These are phyloP conservation scores for Phortica variegata DNA, from an alignment of 1,140 invertebrate species.

Conservation along the genomic window DNA sequence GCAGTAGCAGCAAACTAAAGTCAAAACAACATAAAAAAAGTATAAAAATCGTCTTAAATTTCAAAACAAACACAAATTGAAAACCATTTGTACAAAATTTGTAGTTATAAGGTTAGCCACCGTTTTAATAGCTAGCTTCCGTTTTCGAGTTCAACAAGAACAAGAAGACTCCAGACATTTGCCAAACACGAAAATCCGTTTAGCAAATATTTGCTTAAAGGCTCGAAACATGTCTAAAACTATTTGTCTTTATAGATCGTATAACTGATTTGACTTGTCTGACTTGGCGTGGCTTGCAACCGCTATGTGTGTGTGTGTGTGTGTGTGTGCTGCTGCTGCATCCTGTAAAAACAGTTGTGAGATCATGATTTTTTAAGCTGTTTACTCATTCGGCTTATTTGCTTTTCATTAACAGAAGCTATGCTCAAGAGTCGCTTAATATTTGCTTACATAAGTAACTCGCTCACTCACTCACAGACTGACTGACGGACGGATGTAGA, in stretches of 20 bases:
- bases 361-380: constrained; percentile 54
- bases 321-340: neutral
- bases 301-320: constrained; percentile 7
- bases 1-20: neutral
- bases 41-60: constrained; percentile 27
- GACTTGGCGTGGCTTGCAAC: constrained; percentile 7
- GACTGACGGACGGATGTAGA: neutral
- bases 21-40: constrained; percentile 17
- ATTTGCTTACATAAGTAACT: too few relatives aligned
- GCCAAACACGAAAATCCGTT: constrained; percentile 33
- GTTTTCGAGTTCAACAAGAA: constrained; percentile 10
- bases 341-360: constrained; percentile 23
- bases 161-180: neutral
- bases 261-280: too few relatives aligned
- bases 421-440: too few relatives aligned
- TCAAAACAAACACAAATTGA: constrained; percentile 31
- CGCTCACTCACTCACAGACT: constrained; percentile 6
- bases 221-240: constrained; percentile 1
- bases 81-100: constrained; percentile 46
- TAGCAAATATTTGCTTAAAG: constrained; percentile 33
- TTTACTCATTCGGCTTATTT: constrained; percentile 36
- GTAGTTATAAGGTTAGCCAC: constrained; percentile 26
- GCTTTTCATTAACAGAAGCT: constrained; percentile 50
- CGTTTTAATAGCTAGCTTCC: constrained; percentile 29
- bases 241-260: too few relatives aligned